Conservation (phyloP, 2,113 vertebrate species). For the Lagopus muta region DNA sequence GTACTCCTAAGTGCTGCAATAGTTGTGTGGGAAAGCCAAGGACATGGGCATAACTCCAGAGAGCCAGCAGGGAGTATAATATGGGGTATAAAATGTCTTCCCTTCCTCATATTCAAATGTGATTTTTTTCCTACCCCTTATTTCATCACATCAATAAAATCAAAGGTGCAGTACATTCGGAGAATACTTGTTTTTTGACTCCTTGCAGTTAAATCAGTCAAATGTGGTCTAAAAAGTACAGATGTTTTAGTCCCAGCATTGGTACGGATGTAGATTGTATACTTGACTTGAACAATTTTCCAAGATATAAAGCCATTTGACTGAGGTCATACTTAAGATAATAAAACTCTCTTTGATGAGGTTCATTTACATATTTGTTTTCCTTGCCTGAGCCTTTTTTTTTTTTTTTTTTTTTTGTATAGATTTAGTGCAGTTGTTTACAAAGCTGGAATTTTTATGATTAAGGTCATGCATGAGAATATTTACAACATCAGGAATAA, state of each 20-base stretch:
- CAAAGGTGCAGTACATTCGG: neutral
- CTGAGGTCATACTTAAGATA: slow-evolving; percentile 60
- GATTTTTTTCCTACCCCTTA: neutral
- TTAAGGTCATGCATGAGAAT: slow-evolving; percentile 67
- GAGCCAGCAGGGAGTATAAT: neutral
- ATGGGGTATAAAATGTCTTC: neutral
- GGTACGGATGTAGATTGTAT: slow-evolving; percentile 4
- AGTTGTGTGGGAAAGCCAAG: neutral
- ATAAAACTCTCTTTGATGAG: slow-evolving; percentile 68
- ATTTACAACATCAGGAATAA: slow-evolving; percentile 63
- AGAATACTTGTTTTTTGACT: neutral
- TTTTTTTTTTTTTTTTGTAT: slow-evolving; percentile 45
- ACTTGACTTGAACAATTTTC: slow-evolving; percentile 42
- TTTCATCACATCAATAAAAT: neutral
- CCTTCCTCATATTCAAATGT: neutral
- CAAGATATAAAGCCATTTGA: slow-evolving; percentile 62
- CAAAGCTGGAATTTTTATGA: slow-evolving; percentile 71
- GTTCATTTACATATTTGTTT: slow-evolving; percentile 78
- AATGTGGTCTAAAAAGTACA: neutral
- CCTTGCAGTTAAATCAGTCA: neutral
- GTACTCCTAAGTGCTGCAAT: neutral
- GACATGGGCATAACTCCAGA: neutral
- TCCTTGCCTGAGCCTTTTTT: slow-evolving; percentile 58
- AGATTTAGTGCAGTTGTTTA: slow-evolving; percentile 65
- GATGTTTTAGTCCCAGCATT: neutral